These are phyloP conservation scores for Pseudomyrmex cubaensis DNA, from an alignment of 1,140 invertebrate species.

Conservation along the genomic window DNA sequence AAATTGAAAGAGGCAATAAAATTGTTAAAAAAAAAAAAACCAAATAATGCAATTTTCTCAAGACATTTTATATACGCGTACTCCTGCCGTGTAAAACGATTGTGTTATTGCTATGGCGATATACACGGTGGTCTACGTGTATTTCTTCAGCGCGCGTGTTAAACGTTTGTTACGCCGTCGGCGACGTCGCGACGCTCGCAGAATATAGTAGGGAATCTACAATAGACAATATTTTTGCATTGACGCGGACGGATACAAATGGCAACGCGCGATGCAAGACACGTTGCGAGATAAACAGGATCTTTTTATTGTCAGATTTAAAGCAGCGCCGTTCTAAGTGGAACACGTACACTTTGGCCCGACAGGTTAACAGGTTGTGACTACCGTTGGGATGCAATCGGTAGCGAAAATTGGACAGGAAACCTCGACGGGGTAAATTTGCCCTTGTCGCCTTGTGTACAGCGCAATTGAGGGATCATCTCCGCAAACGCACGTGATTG, in stretches of 20 bases:
- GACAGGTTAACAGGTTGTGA: background rate
- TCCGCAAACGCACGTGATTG: slow-evolving; percentile 31
- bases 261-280: background rate
- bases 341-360: background rate
- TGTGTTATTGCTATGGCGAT: background rate
- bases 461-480: slow-evolving; percentile 26
- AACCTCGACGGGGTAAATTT: slow-evolving; percentile 18
- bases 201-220: background rate
- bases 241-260: slow-evolving; percentile 17
- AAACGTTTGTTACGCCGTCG: slow-evolving; percentile 11
- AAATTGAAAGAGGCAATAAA: too few species aligned
- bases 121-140: background rate
- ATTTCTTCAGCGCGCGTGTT: slow-evolving; percentile 9
- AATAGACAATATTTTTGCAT: slow-evolving; percentile 28
- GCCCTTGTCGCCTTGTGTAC: background rate
- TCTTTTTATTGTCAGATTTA: slow-evolving; percentile 3
- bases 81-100: too few species aligned
- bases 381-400: background rate
- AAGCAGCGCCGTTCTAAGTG: background rate
- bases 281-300: slow-evolving; percentile 8
- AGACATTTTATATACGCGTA: too few species aligned
- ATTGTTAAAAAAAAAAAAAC: too few species aligned
- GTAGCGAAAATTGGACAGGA: slow-evolving; percentile 26
- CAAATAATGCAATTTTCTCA: too few species aligned
- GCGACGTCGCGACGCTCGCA: background rate